Percentiles rank a stretch among this genome's conserved stretches.
Conservation (phyloP, 2,113 vertebrate species). For the Uria aalge region DNA sequence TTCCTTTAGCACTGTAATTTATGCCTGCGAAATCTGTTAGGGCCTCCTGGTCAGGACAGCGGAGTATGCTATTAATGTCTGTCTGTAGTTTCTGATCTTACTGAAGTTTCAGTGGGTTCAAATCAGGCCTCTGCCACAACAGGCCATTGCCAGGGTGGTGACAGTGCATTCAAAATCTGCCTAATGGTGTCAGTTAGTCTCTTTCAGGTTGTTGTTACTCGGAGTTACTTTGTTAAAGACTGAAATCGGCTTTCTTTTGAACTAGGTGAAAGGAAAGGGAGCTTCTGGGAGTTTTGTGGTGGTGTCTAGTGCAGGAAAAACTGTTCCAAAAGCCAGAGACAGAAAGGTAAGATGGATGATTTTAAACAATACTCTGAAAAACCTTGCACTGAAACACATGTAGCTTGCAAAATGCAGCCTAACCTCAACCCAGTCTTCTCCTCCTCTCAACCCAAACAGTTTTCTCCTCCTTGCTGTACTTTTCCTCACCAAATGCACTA, state of each 20-base stretch:
- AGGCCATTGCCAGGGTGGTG: not conserved
- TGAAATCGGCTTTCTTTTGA: not conserved
- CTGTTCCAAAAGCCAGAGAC: slow-evolving; percentile 74
- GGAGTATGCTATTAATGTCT: not conserved
- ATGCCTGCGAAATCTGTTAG: not conserved
- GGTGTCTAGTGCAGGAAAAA: slow-evolving; percentile 83
- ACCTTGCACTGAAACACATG: not conserved
- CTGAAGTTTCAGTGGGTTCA: not conserved
- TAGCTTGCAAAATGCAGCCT: not conserved
- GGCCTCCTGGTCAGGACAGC: not conserved
- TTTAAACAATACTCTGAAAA: not conserved
- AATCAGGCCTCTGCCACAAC: not conserved
- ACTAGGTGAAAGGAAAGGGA: slow-evolving; percentile 92
- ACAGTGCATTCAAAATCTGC: not conserved
- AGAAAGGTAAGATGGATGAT: slow-evolving; percentile 78
- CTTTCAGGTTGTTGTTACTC: not conserved
- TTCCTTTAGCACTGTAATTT: not conserved
- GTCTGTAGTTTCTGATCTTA: not conserved
- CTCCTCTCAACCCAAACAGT: not conserved
- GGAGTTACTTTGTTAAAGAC: not conserved
- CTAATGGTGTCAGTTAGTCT: not conserved
- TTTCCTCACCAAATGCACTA: not conserved
- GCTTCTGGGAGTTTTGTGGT: slow-evolving; percentile 93
- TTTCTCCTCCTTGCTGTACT: not conserved
- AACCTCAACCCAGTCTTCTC: not conserved